phyloP scores from a whole-genome alignment of 2,797 vertebrate genomes.

The Cuniculus paca region DNA sequence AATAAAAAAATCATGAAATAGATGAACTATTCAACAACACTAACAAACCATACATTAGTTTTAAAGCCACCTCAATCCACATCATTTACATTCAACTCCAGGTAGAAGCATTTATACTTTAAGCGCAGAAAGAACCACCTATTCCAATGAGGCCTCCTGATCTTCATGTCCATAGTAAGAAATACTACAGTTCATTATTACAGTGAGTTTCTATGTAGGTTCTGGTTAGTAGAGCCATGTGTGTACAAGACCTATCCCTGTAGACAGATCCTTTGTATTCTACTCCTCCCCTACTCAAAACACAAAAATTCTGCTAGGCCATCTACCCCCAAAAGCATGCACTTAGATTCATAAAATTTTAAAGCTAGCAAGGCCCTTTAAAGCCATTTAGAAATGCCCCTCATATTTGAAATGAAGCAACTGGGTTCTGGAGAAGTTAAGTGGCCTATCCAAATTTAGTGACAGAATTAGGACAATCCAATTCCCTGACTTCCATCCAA shows the following conservation, averaged over 20 bases:
- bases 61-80: background rate
- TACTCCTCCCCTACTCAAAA: background rate
- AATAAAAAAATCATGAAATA: slow-evolving; percentile 38
- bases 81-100: background rate
- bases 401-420: slow-evolving; percentile 39
- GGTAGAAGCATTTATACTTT: background rate
- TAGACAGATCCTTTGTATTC: background rate
- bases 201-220: background rate
- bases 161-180: background rate
- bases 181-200: background rate
- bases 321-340: background rate
- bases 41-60: background rate
- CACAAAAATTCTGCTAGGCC: background rate
- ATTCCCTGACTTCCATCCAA: slow-evolving; percentile 28
- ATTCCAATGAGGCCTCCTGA: background rate
- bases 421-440: slow-evolving; percentile 57
- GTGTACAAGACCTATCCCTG: background rate
- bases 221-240: background rate
- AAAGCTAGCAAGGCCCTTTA: slow-evolving; percentile 34
- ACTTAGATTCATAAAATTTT: background rate
- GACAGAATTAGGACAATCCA: slow-evolving; percentile 71
- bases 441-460: slow-evolving; percentile 58
- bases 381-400: slow-evolving; percentile 48
- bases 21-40: slow-evolving; percentile 4
- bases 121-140: background rate